Conservation (phyloP, 2,113 vertebrate species). For the Myiopsitta monachus region DNA sequence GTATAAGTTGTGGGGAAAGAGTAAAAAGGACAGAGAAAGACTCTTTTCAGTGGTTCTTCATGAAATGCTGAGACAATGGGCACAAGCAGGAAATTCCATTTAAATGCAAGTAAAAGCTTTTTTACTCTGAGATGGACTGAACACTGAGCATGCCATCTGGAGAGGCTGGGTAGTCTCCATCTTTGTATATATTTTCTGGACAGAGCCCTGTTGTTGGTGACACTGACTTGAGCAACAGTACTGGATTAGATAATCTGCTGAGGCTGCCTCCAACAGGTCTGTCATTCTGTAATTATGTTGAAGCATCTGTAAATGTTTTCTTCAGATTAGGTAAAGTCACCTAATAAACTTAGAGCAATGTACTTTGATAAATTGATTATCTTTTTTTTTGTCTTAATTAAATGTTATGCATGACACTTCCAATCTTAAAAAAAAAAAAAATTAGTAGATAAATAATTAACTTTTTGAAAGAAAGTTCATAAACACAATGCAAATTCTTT, state of each 20-base stretch:
- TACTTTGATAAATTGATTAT: background rate
- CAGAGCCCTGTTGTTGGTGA: background rate
- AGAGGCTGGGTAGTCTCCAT: background rate
- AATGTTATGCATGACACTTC: background rate
- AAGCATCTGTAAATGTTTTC: background rate
- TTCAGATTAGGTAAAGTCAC: background rate
- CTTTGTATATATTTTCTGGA: background rate
- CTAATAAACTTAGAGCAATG: background rate
- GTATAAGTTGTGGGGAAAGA: background rate
- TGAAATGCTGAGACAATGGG: background rate
- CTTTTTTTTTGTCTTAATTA: background rate
- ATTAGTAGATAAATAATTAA: background rate
- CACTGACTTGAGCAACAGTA: background rate
- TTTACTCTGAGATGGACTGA: background rate
- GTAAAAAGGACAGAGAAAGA: background rate
- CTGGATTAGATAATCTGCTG: background rate
- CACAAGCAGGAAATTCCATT: background rate
- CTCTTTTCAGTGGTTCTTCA: rapidly evolving
- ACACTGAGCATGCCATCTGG: background rate
- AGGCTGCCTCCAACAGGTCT: background rate
- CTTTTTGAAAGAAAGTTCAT: background rate
- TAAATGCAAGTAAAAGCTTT: background rate
- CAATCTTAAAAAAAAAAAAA: background rate
- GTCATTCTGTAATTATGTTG: background rate
- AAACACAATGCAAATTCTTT: background rate